Evolutionary conservation across 2,113 vertebrate species (phyloP).

Genomic region (Zingel zingel): DNA sequence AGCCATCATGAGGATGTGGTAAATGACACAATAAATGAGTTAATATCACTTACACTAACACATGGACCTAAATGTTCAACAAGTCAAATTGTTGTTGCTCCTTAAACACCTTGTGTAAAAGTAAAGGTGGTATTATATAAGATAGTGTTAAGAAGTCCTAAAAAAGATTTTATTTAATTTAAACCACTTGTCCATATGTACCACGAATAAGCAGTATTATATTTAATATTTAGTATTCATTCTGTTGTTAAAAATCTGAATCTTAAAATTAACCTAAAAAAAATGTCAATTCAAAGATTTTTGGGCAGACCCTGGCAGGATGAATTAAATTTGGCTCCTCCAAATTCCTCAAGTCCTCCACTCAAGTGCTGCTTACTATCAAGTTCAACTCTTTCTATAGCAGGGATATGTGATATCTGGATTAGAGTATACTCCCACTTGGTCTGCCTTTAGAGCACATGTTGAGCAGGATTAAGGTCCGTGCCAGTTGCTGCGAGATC

Average conservation of each 20-base stretch:
- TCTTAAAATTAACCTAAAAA: too few relatives aligned
- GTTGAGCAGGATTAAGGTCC: constrained; percentile 69
- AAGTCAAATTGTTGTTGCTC: neutral
- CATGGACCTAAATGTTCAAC: neutral
- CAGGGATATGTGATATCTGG: constrained; percentile 75
- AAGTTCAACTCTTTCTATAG: constrained; percentile 57
- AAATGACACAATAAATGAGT: too few relatives aligned
- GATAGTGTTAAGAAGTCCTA: neutral
- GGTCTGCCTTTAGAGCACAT: constrained; percentile 49
- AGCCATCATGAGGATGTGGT: too few relatives aligned
- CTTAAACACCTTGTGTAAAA: neutral
- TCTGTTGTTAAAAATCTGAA: neutral
- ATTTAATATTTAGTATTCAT: neutral
- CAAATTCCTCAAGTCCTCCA: constrained; percentile 33
- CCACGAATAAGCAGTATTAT: neutral
- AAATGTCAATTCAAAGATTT: neutral
- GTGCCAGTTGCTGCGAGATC: constrained; percentile 72
- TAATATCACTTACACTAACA: too few relatives aligned
- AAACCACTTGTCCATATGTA: neutral
- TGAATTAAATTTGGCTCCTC: neutral
- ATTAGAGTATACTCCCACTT: constrained; percentile 66
- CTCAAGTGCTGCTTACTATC: constrained; percentile 40
- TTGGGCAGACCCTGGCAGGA: neutral
- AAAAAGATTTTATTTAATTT: too few relatives aligned
- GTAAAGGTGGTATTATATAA: neutral